phyloP scores from a whole-genome alignment of 2,888 invertebrate genomes.

The Pyrgus malvae region DNA sequence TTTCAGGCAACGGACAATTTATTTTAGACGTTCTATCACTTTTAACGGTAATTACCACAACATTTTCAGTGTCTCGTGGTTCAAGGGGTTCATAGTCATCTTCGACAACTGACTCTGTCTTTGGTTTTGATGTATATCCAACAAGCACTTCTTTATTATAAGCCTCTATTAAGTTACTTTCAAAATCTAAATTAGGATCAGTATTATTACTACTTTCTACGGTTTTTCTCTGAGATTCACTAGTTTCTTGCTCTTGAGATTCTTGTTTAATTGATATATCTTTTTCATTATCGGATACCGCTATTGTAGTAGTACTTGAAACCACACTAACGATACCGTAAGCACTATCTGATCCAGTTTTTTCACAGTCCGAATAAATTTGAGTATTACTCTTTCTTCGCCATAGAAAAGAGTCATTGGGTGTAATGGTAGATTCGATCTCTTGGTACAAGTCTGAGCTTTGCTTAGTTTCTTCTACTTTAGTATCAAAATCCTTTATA shows the following conservation, averaged over 20 bases:
- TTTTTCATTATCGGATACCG: constrained; percentile 35
- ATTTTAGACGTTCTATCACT: constrained; percentile 63
- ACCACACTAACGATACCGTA: constrained; percentile 61
- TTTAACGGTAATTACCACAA: constrained; percentile 63
- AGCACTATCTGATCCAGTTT: constrained; percentile 55
- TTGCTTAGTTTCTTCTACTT: constrained; percentile 29
- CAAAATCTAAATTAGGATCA: constrained; percentile 63
- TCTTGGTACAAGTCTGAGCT: constrained; percentile 52
- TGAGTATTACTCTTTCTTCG: constrained; percentile 73
- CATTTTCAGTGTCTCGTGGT: constrained; percentile 56
- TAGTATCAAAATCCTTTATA: constrained; percentile 28
- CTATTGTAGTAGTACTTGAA: constrained; percentile 45
- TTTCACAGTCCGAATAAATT: constrained; percentile 67
- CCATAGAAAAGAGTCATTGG: constrained; percentile 86
- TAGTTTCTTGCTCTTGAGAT: constrained; percentile 42
- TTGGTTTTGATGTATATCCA: constrained; percentile 58
- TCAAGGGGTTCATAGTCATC: constrained; percentile 76
- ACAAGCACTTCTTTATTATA: constrained; percentile 69
- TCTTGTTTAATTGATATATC: constrained; percentile 39
- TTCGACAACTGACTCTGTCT: constrained; percentile 51
- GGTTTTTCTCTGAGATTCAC: constrained; percentile 48
- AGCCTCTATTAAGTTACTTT: constrained; percentile 71
- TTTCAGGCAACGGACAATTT: constrained; percentile 76
- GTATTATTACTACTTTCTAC: constrained; percentile 37
- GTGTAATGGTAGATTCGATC: constrained; percentile 68